Conservation (phyloP, 2,113 vertebrate genomes). For the Sinocyclocheilus anshuiensis region DNA sequence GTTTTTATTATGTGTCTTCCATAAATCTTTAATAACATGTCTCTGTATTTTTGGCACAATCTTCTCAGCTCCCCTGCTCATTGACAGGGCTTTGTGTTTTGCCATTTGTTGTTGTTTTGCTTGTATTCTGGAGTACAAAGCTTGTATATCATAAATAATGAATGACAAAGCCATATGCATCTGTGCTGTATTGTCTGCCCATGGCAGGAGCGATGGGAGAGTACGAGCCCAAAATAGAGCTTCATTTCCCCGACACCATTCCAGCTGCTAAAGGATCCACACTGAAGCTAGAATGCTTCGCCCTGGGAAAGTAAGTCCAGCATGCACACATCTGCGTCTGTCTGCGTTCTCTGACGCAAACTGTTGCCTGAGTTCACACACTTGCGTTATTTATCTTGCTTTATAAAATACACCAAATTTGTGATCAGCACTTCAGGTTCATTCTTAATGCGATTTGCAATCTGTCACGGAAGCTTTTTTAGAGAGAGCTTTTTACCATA, state of each 20-base stretch:
- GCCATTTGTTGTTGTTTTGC: slow-evolving; percentile 50
- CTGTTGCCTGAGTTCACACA: slow-evolving; percentile 33
- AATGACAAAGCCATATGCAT: slow-evolving; percentile 55
- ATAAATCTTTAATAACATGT: slow-evolving; percentile 68
- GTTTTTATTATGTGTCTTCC: slow-evolving; percentile 59
- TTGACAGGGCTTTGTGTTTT: slow-evolving; percentile 54
- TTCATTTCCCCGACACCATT: slow-evolving; percentile 90
- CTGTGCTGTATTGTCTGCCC: slow-evolving; percentile 64
- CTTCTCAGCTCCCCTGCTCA: slow-evolving; percentile 42
- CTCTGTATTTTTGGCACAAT: slow-evolving; percentile 50
- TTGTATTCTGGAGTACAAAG: slow-evolving; percentile 56
- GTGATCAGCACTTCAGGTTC: slow-evolving; percentile 46
- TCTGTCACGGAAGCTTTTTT: slow-evolving; percentile 39
- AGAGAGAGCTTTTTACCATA: slow-evolving; percentile 31
- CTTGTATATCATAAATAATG: slow-evolving; percentile 64
- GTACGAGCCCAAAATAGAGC: slow-evolving; percentile 98
- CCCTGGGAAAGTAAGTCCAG: slow-evolving; percentile 92
- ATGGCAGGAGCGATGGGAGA: slow-evolving; percentile 92
- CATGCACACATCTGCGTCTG: background rate
- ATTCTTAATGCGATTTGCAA: slow-evolving; percentile 42
- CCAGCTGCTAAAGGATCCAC: slow-evolving; percentile 90
- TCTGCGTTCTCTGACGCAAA: slow-evolving; percentile 1
- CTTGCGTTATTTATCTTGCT: slow-evolving; percentile 16
- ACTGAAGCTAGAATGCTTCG: slow-evolving; percentile 93
- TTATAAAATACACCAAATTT: slow-evolving; percentile 37